Evolutionary conservation across 1,140 invertebrate species (phyloP), one percentile per base, ranked within the genome.

Genomic region (Hyphantria cunea): DNA sequence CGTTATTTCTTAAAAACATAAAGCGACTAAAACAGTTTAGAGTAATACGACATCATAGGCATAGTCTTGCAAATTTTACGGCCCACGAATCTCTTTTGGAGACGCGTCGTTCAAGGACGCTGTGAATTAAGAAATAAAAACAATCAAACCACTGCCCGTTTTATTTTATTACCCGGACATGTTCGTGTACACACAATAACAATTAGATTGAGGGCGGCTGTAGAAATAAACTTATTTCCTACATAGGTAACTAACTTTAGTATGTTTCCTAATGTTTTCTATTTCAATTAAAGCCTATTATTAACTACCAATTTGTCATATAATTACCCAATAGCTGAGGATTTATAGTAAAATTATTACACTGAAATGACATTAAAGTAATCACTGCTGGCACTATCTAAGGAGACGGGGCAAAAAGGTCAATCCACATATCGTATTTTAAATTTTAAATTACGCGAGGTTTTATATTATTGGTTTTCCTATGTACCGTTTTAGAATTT

Each of bases 381-480:
- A 60, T 50, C 48, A 15, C 10, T 49, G 4, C 13, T 37, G 48
- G 42, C 48, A 33, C 51, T 60, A 60, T 60, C 56, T 33, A 51
- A 51, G 17, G 12, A n/a, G 34, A 14, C 39, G 25, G 33, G 3
- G 25, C 14, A 41, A 32, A 60, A 60, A 60, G 56, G 56, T 60
- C 56, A 59, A n/a, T 41, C 5, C 41, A 53, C 37, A 47, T 72
- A 72, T 68, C 68, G 52, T 63, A 64, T 66, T 52, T 2, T 74
- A 61, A 79, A 77, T 76, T 76, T 71, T 66, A 75, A 79, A 78
- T 72, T 50, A 68, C 63, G 58, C 32, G 58, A 72, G 66, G 66
- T 59, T 70, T 55, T 67, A 71, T 73, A 72, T 72, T 64, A 76
- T 74, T 60, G 58, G 42, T 49, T 78, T 76, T 69, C 73, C 75